Conservation (phyloP, 2,888 invertebrate genomes). For the Campoplex capitator region DNA sequence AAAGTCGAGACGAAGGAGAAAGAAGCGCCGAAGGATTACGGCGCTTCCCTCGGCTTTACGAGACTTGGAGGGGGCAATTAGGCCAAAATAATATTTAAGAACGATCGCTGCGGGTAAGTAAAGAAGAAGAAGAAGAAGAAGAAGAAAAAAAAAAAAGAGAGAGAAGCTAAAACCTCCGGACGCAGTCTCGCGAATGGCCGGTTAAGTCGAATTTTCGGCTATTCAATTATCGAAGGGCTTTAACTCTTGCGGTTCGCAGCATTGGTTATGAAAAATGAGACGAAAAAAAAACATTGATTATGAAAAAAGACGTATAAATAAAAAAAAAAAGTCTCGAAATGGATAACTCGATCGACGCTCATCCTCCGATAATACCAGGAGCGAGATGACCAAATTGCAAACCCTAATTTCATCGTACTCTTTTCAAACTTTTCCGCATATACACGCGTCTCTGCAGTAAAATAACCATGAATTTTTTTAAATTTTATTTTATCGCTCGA, state of each 20-base stretch:
- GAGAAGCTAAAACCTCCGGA: background rate
- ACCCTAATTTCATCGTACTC: background rate
- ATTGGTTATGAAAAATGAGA: constrained; percentile 1
- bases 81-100: constrained; percentile 61
- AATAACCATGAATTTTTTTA: constrained; percentile 8
- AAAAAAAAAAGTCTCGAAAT: constrained; percentile 21
- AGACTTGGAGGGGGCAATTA: constrained; percentile 62
- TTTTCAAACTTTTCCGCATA: background rate
- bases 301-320: background rate
- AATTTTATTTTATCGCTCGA: background rate
- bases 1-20: constrained; percentile 25
- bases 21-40: constrained; percentile 24
- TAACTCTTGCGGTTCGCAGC: constrained; percentile 32
- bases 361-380: constrained; percentile 36
- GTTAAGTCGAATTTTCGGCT: constrained; percentile 67
- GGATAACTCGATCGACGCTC: constrained; percentile 47
- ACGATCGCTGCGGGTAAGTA: constrained; percentile 33
- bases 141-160: too few species aligned
- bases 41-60: constrained; percentile 45
- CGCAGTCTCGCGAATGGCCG: constrained; percentile 19
- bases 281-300: background rate
- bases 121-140: background rate
- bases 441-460: background rate
- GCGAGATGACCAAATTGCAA: constrained; percentile 39
- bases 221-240: constrained; percentile 67